Base-by-base conservation (phyloP, 2,888 invertebrate genomes). In the Megaustenia siamemsis region DNA sequence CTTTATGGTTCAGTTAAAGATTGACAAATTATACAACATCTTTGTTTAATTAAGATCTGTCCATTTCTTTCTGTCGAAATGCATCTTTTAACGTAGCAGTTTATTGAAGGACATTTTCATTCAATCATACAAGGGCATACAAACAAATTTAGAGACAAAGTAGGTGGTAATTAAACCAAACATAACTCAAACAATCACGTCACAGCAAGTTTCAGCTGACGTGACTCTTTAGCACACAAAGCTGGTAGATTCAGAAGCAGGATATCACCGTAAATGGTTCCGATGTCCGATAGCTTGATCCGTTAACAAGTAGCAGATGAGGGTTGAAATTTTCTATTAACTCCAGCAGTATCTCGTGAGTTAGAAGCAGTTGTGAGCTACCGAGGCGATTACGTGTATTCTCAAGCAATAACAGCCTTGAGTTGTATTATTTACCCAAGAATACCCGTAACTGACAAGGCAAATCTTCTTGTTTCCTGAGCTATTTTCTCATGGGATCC, bases 381-480 rank as follows among this genome's bases (percentile, higher is more conserved):
- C 71, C 83, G 78, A 69, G 78, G 78, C 78, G 77, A 97, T 97
- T 97, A 98, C 98, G 98, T 98, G 98, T 98, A 98, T 98, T 98
- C 98, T 98, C 97, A 98, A 98, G 98, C 98, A 98, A 98, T 98
- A 98, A 98, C 98, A 97, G 96, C 97, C 96, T 95, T 96, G 83
- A 96, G 96, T 96, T 97, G 97, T 97, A 97, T 97, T 97, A 97
- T 97, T 97, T 97, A 97, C 97, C 97, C 97, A 97, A 98, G 97
- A 97, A 98, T 98, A 98, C 98, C 96, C 97, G 97, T 97, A 97
- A 97, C 97, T 97, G 96, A 96, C 96, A 78, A 56, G 83, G 73
- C 45, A 82, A 71, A 40, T 28, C 6, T 80, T 38, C 0, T 1
- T 24, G 0, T 40, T 28, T 10, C n/a, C 0, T 40, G 56, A 28